These are phyloP conservation scores for Eupeodes luniger DNA, from an alignment of 2,888 invertebrate genomes.

Conservation along the genomic window DNA sequence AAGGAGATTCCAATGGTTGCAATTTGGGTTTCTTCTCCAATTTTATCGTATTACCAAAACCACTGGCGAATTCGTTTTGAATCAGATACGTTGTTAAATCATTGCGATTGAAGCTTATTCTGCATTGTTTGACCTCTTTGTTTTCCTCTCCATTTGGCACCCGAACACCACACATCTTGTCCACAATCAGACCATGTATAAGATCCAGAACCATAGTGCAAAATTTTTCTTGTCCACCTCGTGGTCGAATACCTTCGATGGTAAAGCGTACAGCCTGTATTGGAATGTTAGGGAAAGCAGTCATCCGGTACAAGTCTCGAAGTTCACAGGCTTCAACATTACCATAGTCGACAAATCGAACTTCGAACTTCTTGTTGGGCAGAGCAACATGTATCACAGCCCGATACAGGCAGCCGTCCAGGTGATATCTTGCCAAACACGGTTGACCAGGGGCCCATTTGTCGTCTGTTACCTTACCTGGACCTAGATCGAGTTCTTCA, in stretches of 20 bases:
- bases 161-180: conserved; percentile 85
- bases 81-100: conserved; percentile 80
- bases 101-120: conserved; percentile 77
- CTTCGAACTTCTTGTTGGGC: conserved; percentile 83
- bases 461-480: conserved; percentile 74
- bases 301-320: conserved; percentile 86
- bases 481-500: conserved; percentile 81
- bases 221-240: conserved; percentile 84
- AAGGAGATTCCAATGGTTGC: background rate
- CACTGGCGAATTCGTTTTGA: conserved; percentile 68
- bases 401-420: conserved; percentile 89
- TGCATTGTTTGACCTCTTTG: conserved; percentile 78
- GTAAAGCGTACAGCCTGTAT: conserved; percentile 87
- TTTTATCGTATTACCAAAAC: background rate
- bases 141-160: conserved; percentile 79
- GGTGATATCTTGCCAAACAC: conserved; percentile 88
- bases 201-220: conserved; percentile 86
- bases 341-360: conserved; percentile 93
- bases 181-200: conserved; percentile 86
- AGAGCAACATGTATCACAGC: conserved; percentile 82
- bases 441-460: conserved; percentile 87
- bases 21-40: background rate
- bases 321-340: conserved; percentile 88
- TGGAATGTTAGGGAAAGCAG: conserved; percentile 88
- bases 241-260: conserved; percentile 85